Base-by-base conservation (phyloP, 1,140 invertebrate species). In the Tetragonula clypearis region DNA sequence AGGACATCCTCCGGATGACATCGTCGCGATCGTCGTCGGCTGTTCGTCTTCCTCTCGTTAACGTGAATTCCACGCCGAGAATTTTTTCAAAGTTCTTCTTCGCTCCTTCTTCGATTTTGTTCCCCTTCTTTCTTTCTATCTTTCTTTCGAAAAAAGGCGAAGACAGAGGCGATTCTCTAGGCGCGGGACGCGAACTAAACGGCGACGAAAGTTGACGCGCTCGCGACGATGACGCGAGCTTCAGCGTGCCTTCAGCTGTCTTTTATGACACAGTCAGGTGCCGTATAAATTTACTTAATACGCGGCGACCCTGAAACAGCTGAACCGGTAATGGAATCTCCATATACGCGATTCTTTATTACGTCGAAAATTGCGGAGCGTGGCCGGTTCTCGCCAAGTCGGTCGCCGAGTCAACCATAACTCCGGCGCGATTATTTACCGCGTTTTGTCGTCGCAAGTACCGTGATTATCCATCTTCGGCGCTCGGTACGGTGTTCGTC, bases 271-370 rank as follows among this genome's bases (percentile, higher is more conserved):
- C 88, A 90, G 84, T 81, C 89, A 83, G 89, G 74, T 90, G 89
- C 86, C 89, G 86, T 86, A 88, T 90, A 90, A 90, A 90, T 90
- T 90, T 90, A 75, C 84, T 90, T 90, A 90, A 90, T 90, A 89
- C 84, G 69, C 81, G 68, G 84, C 88, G 88, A 87, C 88, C 86
- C 88, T 90, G 89, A 86, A 90, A 90, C 86, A 78, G 77, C 88
- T 79, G 89, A 86, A 76, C 76, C 60, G 84, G 86, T 90, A 90
- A 90, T 90, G 89, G 88, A 90, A 90, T 90, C 80, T 86, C 89
- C 89, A 84, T 90, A 90, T 86, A 86, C 79, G 88, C 86, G 85
- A 65, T 88, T 88, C 88, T 90, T 90, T 90, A 89, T 89, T 87
- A 82, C 88, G 60, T 85, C 88, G 87, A 90, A 90, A 90, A 90